These are phyloP conservation scores for Paedocypris sp. DNA, from an alignment of 2,113 vertebrate species.

Conservation along the genomic window DNA sequence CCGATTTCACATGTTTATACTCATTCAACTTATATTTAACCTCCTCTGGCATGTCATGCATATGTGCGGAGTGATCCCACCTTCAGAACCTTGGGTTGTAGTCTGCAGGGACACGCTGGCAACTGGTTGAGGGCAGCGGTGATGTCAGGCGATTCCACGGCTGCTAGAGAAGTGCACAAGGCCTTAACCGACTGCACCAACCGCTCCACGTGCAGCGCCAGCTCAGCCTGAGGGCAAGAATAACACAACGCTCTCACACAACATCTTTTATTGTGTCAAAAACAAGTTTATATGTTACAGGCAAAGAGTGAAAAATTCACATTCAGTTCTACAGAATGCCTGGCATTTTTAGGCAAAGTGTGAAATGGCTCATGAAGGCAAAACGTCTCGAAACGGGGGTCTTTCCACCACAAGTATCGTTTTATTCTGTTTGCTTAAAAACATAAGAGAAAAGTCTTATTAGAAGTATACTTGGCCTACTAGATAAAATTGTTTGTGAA, in stretches of 20 bases:
- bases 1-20: neutral
- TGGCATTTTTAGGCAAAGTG: no score
- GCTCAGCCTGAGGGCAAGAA: slow-evolving; percentile 60
- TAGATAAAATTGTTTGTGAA: no score
- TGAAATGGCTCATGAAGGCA: no score
- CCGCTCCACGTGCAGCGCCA: slow-evolving; percentile 73
- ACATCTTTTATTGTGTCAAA: accelerated
- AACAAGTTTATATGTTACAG: no score
- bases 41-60: neutral
- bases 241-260: no score
- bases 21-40: neutral
- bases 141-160: slow-evolving; percentile 83
- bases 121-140: slow-evolving; percentile 81
- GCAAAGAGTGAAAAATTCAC: no score
- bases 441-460: no score
- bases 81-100: slow-evolving; percentile 88
- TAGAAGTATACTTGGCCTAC: no score
- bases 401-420: no score
- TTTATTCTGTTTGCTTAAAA: no score
- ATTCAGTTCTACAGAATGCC: no score
- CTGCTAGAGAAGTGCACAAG: slow-evolving; percentile 81
- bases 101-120: slow-evolving; percentile 85
- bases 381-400: no score
- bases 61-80: slow-evolving; percentile 43
- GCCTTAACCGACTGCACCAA: slow-evolving; percentile 90